Base-by-base conservation (phyloP, 2,888 invertebrate genomes). In the Tipula unca region DNA sequence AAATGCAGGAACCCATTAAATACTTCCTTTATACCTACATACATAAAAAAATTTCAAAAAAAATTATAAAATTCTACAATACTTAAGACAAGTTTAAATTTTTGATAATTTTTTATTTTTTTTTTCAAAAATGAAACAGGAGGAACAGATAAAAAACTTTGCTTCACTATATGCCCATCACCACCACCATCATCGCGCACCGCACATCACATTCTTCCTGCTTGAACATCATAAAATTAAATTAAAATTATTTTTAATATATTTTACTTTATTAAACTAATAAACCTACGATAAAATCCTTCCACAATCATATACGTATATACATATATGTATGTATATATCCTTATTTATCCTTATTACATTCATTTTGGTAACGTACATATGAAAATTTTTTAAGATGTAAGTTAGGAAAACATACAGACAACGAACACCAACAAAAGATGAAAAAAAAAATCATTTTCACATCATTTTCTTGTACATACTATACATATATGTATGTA, bases 231-330 rank as follows among this genome's bases (percentile, higher is more conserved):
- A 69, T 25, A 69, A 69, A 69, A 69, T 69, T 69, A 69, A 69
- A 69, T 69, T 69, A 69, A 69, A 69, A 69, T 69, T 69, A 69
- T 69, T 69, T 69, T 54, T 17, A 54, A 54, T 54, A 54, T 54
- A 54, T 54, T 54, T 69, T 69, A 25, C 69, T 69, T 69, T 69
- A 69, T 69, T 69, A 69, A 69, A 69, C 69, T 69, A 25, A 69
- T 69, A 69, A 69, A 69, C 69, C 69, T 69, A 69, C 69, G 69
- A 69, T 69, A 69, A 69, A 69, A 69, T 69, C 69, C 69, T 69
- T 69, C 69, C 69, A 69, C 25, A 69, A 35, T n/a, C n/a, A n/a
- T n/a, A n/a, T n/a, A n/a, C n/a, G n/a, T 42, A n/a, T n/a, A 42
- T 42, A n/a, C 42, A 42, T 42, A 42, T 42, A 42, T 42, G 5